These are phyloP conservation scores for Hypena proboscidalis DNA, from an alignment of 2,888 invertebrate genomes.

Conservation along the genomic window DNA sequence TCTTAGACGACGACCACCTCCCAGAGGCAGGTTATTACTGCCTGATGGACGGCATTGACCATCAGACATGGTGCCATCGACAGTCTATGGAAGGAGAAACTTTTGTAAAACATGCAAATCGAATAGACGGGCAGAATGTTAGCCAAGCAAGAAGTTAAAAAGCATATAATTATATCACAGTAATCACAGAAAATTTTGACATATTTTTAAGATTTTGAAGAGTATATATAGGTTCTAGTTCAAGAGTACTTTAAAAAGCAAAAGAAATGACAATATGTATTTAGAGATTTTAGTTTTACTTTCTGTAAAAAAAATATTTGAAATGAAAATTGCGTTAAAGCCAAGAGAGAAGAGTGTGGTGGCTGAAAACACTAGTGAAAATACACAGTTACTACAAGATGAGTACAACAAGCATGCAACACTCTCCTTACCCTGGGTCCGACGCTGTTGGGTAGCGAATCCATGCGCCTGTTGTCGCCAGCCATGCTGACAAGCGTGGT, in stretches of 20 bases:
- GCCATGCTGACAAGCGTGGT: slow-evolving; percentile 94
- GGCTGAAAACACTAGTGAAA: slow-evolving; percentile 14
- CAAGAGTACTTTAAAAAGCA: too few relatives aligned
- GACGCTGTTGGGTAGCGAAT: slow-evolving; percentile 80
- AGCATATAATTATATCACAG: too few relatives aligned
- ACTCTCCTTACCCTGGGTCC: slow-evolving; percentile 80
- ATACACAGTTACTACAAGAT: slow-evolving; percentile 31
- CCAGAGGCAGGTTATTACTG: slow-evolving; percentile 78
- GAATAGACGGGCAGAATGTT: too few relatives aligned
- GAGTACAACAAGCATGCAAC: slow-evolving; percentile 48
- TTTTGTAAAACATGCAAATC: not conserved
- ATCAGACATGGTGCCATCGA: slow-evolving; percentile 72
- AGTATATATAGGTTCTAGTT: too few relatives aligned
- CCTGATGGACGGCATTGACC: slow-evolving; percentile 63
- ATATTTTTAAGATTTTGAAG: not conserved
- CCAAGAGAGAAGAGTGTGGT: slow-evolving; percentile 1
- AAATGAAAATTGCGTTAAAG: not conserved
- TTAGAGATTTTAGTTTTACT: too few relatives aligned
- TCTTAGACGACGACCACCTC: slow-evolving; percentile 90
- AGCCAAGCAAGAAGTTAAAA: too few relatives aligned
- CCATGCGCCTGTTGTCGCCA: slow-evolving; percentile 86
- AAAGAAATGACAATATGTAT: too few relatives aligned
- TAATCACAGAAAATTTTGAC: too few relatives aligned
- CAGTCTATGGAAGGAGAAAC: slow-evolving; percentile 57
- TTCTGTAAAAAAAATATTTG: too few relatives aligned